Conservation (phyloP, 2,797 vertebrate species). For the Pantherophis vulpinus region DNA sequence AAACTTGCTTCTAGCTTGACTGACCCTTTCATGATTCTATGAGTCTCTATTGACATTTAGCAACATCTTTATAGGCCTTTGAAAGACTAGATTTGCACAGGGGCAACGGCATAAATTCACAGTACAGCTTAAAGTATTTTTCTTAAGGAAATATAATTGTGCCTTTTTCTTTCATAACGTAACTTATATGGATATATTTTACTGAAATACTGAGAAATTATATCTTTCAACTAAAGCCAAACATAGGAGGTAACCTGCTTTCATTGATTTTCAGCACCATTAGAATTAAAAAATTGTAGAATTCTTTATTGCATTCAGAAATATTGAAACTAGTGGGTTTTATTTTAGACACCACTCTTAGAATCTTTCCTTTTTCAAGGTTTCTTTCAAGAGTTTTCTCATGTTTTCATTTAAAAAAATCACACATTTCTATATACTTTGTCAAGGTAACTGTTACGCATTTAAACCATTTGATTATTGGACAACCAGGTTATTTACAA, state of each 20-base stretch:
- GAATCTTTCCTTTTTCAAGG: neutral
- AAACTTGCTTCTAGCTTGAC: neutral
- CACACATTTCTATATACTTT: neutral
- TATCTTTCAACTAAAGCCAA: constrained; percentile 10
- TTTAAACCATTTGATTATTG: neutral
- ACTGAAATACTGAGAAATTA: neutral
- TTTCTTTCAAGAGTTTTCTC: neutral
- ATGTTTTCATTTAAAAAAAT: neutral
- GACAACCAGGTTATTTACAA: neutral
- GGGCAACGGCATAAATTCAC: neutral
- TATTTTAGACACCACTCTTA: constrained; percentile 40
- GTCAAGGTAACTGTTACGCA: constrained; percentile 41
- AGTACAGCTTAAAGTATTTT: rapidly evolving
- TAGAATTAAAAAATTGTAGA: constrained; percentile 18
- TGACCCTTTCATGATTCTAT: neutral
- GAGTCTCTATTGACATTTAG: neutral
- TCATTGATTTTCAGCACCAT: constrained; percentile 7
- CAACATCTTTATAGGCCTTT: neutral
- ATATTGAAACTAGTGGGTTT: constrained; percentile 29
- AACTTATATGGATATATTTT: constrained; percentile 2
- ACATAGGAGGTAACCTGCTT: constrained; percentile 17
- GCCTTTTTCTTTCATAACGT: neutral
- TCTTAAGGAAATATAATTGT: neutral
- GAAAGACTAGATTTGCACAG: neutral
- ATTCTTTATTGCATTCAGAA: neutral